phyloP scores from a whole-genome alignment of 2,113 vertebrate species.

The Butastur rufipennis region DNA sequence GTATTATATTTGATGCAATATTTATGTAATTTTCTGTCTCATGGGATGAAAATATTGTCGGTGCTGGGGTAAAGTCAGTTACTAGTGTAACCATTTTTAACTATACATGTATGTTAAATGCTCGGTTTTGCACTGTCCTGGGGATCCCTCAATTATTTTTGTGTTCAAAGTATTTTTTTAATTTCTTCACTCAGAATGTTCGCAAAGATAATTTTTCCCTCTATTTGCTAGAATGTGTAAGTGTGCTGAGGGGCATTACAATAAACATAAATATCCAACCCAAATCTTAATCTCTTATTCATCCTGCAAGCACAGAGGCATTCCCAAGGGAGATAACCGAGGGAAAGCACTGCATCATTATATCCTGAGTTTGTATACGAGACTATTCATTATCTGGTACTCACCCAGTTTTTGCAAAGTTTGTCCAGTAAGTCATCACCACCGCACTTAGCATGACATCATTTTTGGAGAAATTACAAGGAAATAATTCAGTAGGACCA shows the following conservation, averaged over 20 bases:
- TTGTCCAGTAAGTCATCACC: slow-evolving; percentile 99
- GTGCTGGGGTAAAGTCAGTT: not conserved
- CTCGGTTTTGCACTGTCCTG: not conserved
- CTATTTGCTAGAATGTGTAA: not conserved
- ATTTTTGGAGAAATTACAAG: slow-evolving; percentile 99
- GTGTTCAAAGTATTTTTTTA: not conserved
- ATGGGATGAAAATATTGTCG: not conserved
- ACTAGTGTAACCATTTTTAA: not conserved
- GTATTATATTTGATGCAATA: not conserved
- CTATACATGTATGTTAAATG: not conserved
- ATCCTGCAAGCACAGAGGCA: not conserved
- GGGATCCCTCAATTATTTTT: not conserved
- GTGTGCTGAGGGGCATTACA: not conserved
- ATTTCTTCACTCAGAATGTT: not conserved
- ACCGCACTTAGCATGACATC: slow-evolving; percentile 98
- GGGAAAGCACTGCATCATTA: not conserved
- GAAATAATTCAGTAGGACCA: slow-evolving; percentile 96
- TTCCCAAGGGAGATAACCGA: not conserved
- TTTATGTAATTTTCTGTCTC: not conserved
- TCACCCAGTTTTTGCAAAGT: slow-evolving; percentile 98
- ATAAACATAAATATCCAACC: not conserved
- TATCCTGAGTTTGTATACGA: not conserved
- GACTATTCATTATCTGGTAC: slow-evolving; percentile 26
- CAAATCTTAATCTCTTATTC: not conserved
- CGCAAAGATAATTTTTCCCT: not conserved